Conservation (phyloP, 2,888 invertebrate genomes). For the Tholera decimalis region DNA sequence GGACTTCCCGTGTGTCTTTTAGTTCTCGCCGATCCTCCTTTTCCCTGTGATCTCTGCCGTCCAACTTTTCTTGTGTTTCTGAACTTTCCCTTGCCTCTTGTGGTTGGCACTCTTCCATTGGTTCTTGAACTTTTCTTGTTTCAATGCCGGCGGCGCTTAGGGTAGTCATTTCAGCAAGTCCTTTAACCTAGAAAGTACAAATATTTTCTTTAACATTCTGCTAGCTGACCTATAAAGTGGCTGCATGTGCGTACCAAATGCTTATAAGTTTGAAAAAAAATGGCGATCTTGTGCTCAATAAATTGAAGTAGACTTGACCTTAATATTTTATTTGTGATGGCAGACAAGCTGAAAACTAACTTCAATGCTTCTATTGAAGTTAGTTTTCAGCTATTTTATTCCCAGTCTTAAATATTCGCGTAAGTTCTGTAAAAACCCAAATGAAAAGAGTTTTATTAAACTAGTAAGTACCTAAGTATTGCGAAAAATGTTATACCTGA, state of each 20-base stretch:
- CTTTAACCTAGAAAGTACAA: conserved; percentile 93
- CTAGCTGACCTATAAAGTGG: not conserved
- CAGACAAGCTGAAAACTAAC: conserved; percentile 36
- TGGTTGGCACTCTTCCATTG: conserved; percentile 88
- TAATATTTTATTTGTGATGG: conserved; percentile 42
- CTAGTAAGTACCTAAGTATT: too few relatives aligned
- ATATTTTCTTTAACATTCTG: not conserved
- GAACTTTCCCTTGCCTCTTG: conserved; percentile 81
- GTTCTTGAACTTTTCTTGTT: conserved; percentile 86
- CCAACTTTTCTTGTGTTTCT: conserved; percentile 81
- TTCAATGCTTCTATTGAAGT: conserved; percentile 30
- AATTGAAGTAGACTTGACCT: conserved; percentile 59
- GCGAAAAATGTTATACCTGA: conserved; percentile 89
- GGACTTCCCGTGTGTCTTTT: conserved; percentile 80
- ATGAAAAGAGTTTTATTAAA: too few relatives aligned
- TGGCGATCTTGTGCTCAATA: conserved; percentile 26
- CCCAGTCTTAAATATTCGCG: conserved; percentile 4
- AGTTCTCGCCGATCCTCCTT: conserved; percentile 84
- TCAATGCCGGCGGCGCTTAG: conserved; percentile 93
- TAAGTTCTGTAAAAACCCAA: not conserved
- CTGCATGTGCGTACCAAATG: not conserved
- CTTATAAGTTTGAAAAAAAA: conserved; percentile 34
- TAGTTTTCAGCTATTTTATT: conserved; percentile 28
- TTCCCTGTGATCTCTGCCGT: conserved; percentile 80
- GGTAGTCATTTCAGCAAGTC: conserved; percentile 98